Base-by-base conservation (phyloP, 2,113 vertebrate species). In the Nicator chloris region DNA sequence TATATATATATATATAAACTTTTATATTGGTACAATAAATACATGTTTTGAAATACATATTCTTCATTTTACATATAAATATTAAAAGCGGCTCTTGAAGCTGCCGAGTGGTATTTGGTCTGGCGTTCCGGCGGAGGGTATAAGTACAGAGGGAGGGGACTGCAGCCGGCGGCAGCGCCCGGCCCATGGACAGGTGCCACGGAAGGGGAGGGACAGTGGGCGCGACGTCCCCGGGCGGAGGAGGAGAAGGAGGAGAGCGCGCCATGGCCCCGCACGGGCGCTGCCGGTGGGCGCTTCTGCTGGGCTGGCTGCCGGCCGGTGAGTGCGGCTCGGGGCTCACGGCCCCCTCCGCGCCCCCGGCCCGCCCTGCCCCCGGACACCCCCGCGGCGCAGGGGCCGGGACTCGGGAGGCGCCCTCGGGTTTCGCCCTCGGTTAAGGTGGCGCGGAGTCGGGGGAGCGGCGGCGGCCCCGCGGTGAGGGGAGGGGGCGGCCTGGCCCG, bases 241-340 rank as follows among this genome's bases (percentile, higher is more conserved):
- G 42, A 42, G 85, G 47, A 11, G 47, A 64, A 35, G 64, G 72
- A 88, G 60, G 82, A 61, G 64, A 45, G 82, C 44, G 59, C 84
- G 69, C 80, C 93, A 98, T 98, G 98, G 70, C 70, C 69, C 49
- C 42, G 14, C 33, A 64, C 60, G 61, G 86, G 50, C 27, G 49
- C 28, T 82, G 64, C 19, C 7, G 76, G 27, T 77, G 93, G 92
- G 91, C 93, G 81, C 95, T 98, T 24, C 83, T 97, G 50, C 72
- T 97, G 96, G 88, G 80, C 88, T 97, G 97, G 87, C 93, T 98
- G 93, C 97, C 97, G 42, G 66, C 95, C 94, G 98, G 98, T 98
- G 97, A 98, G 98, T 97, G n/a, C 6, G n/a, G 57, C 59, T 23
- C 64, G 42, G 68, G 64, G 28, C 61, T 23, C 35, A 17, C 40